A percentile compares a stretch with the other conserved stretches of the same genome.
Conservation (phyloP, 2,888 invertebrate genomes). For the Diplazon laetatorius region DNA sequence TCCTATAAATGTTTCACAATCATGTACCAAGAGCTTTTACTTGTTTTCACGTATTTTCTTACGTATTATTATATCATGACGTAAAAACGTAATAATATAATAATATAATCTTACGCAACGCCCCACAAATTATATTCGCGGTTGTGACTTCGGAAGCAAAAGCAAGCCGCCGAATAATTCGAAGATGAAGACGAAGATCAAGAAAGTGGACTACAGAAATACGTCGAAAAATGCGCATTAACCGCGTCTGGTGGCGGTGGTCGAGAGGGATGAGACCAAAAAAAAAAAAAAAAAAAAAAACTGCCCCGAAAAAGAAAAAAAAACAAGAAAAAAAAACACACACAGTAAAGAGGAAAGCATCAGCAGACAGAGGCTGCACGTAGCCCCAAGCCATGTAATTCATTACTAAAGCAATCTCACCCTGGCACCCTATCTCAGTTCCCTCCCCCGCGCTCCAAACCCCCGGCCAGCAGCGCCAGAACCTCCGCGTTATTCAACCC, state of each 20-base stretch:
- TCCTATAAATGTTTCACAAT: neutral
- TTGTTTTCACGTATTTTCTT: no score
- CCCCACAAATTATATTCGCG: no score
- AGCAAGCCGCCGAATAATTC: neutral
- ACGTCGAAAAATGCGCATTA: conserved; percentile 50
- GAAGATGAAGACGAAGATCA: conserved; percentile 43
- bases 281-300: conserved; percentile 41
- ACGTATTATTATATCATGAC: no score
- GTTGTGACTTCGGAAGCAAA: no score
- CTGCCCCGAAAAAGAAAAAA: conserved; percentile 37
- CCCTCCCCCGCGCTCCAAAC: conserved; percentile 60
- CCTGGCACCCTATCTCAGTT: conserved; percentile 77
- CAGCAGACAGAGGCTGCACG: conserved; percentile 75
- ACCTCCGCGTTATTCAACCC: conserved; percentile 58
- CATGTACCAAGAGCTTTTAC: neutral
- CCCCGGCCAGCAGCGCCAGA: conserved; percentile 62
- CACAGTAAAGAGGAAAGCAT: conserved; percentile 69
- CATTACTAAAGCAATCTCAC: conserved; percentile 82
- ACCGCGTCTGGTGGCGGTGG: conserved; percentile 56
- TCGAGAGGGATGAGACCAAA: conserved; percentile 49
- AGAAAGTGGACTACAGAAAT: conserved; percentile 45
- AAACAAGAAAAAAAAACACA: conserved; percentile 57
- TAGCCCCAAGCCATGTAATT: conserved; percentile 81
- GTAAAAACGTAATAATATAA: no score
- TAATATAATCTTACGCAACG: no score